These are phyloP conservation scores for Ranitomeya imitator DNA, from an alignment of 2,113 vertebrate species.

Conservation along the genomic window DNA sequence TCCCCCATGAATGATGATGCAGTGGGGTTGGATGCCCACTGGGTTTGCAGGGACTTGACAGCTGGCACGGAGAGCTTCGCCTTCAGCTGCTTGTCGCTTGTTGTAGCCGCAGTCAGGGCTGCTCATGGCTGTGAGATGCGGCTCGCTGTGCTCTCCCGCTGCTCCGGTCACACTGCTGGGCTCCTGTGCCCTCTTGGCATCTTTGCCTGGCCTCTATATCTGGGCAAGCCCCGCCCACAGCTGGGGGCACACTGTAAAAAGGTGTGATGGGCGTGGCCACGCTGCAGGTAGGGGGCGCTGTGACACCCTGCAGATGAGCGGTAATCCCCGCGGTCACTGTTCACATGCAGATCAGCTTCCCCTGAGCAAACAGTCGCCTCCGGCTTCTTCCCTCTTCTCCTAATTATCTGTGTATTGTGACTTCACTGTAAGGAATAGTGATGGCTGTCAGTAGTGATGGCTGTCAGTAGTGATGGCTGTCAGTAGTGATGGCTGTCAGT, in stretches of 20 bases:
- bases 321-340: no score
- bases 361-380: neutral
- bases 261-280: slow-evolving; percentile 14
- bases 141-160: fast-evolving
- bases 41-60: slow-evolving; percentile 86
- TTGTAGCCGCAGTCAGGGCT: slow-evolving; percentile 97
- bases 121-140: slow-evolving; percentile 79
- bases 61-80: slow-evolving; percentile 82
- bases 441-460: no score
- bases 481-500: no score
- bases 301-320: no score
- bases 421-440: no score
- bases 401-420: neutral
- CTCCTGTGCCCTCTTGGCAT: fast-evolving
- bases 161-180: neutral
- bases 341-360: slow-evolving; percentile 2
- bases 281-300: neutral
- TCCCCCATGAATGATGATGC: slow-evolving; percentile 68
- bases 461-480: no score
- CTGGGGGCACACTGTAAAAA: neutral
- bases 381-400: neutral
- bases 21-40: slow-evolving; percentile 79
- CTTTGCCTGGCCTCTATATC: slow-evolving; percentile 73
- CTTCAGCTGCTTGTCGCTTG: slow-evolving; percentile 94
- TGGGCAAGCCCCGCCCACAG: slow-evolving; percentile 77